Conservation (phyloP, 2,888 invertebrate species). For the Lutraria lutraria region DNA sequence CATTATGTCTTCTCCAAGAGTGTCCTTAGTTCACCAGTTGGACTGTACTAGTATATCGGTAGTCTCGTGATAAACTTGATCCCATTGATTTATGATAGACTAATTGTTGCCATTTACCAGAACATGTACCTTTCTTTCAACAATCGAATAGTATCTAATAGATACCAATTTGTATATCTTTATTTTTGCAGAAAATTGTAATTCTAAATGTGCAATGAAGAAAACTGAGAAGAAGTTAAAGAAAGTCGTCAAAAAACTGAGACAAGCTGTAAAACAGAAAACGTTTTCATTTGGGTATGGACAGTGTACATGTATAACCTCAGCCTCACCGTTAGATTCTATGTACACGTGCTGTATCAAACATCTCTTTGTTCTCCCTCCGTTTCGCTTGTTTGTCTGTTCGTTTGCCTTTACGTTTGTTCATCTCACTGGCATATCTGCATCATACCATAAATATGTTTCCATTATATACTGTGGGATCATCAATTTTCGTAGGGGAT, state of each 20-base stretch:
- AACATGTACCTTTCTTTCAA: too few relatives aligned
- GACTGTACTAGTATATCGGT: too few relatives aligned
- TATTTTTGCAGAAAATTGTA: slow-evolving; percentile 80
- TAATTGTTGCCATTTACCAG: too few relatives aligned
- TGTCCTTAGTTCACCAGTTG: too few relatives aligned
- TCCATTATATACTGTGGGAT: too few relatives aligned
- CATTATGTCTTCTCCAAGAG: too few relatives aligned
- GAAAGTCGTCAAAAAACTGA: slow-evolving; percentile 80
- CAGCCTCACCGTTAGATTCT: background rate
- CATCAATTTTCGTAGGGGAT: too few relatives aligned
- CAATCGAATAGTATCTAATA: too few relatives aligned
- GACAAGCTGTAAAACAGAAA: slow-evolving; percentile 76
- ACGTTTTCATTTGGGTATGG: slow-evolving; percentile 68
- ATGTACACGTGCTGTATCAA: background rate
- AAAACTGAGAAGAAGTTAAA: slow-evolving; percentile 81
- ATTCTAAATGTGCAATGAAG: slow-evolving; percentile 78
- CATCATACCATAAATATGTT: too few relatives aligned
- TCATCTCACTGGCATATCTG: background rate
- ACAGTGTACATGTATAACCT: too few relatives aligned
- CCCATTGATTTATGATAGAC: too few relatives aligned
- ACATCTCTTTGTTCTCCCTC: background rate
- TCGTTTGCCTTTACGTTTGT: background rate
- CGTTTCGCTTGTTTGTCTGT: background rate
- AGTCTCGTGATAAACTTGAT: too few relatives aligned
- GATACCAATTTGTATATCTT: background rate